phyloP scores from a whole-genome alignment of 2,888 invertebrate genomes.

The Rhagium mordax region DNA sequence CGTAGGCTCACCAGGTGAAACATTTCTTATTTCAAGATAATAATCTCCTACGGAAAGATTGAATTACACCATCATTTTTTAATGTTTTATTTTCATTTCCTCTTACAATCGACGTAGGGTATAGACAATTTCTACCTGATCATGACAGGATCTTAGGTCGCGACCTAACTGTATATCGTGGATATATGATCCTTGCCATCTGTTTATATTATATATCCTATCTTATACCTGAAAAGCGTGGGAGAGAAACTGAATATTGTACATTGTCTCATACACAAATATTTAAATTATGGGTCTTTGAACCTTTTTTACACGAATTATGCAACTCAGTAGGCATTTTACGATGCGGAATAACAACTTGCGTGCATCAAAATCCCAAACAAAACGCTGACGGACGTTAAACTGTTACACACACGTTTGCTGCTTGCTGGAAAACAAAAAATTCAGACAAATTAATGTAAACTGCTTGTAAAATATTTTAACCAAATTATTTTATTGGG shows the following conservation, averaged over 20 bases:
- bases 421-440: too few relatives aligned
- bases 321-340: slow-evolving; percentile 11
- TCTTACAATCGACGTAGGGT: slow-evolving; percentile 27
- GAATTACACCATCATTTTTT: slow-evolving; percentile 25
- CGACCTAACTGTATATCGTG: slow-evolving; percentile 52
- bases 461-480: too few relatives aligned
- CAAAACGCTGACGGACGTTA: too few relatives aligned
- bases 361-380: background rate
- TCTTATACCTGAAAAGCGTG: slow-evolving; percentile 50
- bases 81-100: slow-evolving; percentile 30
- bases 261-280: slow-evolving; percentile 28
- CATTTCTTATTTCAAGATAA: background rate
- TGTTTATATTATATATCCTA: slow-evolving; percentile 45
- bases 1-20: slow-evolving; percentile 14
- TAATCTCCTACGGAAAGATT: slow-evolving; percentile 27
- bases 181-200: slow-evolving; percentile 53
- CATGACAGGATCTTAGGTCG: slow-evolving; percentile 42
- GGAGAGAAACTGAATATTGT: slow-evolving; percentile 50
- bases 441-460: too few relatives aligned
- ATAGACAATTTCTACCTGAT: slow-evolving; percentile 37
- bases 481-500: too few relatives aligned
- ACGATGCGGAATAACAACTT: background rate
- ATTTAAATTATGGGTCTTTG: slow-evolving; percentile 32
- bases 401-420: too few relatives aligned
- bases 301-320: slow-evolving; percentile 24